Evolutionary conservation across 2,113 vertebrate species (phyloP).

Genomic region (Vulpes lagopus): DNA sequence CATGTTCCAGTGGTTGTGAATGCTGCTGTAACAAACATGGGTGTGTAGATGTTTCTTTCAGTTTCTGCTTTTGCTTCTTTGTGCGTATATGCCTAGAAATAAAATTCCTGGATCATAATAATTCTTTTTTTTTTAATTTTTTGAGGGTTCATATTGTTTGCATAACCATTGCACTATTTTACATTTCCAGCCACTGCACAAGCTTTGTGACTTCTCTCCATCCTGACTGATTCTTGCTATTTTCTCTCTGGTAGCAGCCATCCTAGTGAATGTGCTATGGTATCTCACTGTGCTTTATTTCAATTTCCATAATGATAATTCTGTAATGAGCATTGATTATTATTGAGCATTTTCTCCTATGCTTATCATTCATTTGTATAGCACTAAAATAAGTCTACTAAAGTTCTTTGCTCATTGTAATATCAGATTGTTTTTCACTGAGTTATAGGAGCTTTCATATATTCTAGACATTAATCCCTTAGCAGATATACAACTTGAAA

Average conservation of each 20-base stretch:
- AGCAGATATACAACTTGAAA: background rate
- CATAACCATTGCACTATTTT: too few relatives aligned
- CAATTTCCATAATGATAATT: background rate
- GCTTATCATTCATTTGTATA: background rate
- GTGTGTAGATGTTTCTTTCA: background rate
- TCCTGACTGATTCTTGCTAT: background rate
- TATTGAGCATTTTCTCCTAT: background rate
- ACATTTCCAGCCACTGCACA: background rate
- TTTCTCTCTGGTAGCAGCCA: background rate
- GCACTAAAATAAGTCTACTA: background rate
- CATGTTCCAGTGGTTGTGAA: background rate
- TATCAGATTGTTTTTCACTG: background rate
- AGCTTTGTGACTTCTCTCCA: background rate
- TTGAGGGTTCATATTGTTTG: background rate
- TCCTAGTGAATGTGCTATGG: accelerated
- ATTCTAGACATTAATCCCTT: background rate
- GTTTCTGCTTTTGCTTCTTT: background rate
- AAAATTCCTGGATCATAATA: background rate
- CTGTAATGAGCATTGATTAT: background rate
- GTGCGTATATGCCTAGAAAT: background rate
- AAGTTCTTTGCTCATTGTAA: background rate
- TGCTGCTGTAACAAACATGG: background rate
- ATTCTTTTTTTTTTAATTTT: background rate
- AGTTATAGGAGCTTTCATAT: background rate
- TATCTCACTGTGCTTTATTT: background rate